Base-by-base conservation (phyloP, 2,797 vertebrate species). In the Clarias platycephalus region DNA sequence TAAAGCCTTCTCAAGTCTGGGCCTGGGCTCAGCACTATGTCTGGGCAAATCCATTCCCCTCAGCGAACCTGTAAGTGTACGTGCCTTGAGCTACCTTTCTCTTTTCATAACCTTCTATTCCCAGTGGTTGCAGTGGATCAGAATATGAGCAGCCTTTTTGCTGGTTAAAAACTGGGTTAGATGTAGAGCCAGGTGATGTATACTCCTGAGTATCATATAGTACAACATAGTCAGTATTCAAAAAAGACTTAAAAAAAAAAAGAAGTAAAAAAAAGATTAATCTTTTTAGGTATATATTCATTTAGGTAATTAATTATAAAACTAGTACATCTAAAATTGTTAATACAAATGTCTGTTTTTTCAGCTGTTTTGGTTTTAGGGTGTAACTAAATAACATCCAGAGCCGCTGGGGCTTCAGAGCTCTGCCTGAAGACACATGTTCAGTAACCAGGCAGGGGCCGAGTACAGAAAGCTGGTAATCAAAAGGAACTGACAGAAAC, bases 1-100 rank as follows among this genome's bases (percentile, higher is more conserved):
- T 83, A 90, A 87, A 82, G 70, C 85, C 81, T 88, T 92, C 91
- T 95, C 94, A 94, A 90, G 94, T 94, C 92, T 93, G 91, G 93
- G 91, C 92, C 91, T 93, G 92, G 92, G 85, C 92, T 90, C 88
- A 90, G 90, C 85, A 92, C 90, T 88, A 83, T 93, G 92, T 95
- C 93, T 92, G 92, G 94, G 92, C 94, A 93, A 83, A 95, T 94
- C 92, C 91, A 93, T 92, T 94, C 93, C 92, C 91, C 91, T 93
- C 90, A 93, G 91, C 84, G 71, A 85, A 85, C 28, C 58, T 22
- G 55, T 85, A 64, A 80, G 86, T 49, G 40, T 13, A 26, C 31
- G 40, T 82, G 66, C 53, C 72, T 44, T 31, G 53, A 74, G n/a
- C 70, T 81, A 60, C 91, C 88, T 89, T 88, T 90, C 87, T 86